Percentiles rank a stretch among this genome's conserved stretches.
Conservation (phyloP, 1,140 invertebrate genomes). For the Eriosoma lanigerum region DNA sequence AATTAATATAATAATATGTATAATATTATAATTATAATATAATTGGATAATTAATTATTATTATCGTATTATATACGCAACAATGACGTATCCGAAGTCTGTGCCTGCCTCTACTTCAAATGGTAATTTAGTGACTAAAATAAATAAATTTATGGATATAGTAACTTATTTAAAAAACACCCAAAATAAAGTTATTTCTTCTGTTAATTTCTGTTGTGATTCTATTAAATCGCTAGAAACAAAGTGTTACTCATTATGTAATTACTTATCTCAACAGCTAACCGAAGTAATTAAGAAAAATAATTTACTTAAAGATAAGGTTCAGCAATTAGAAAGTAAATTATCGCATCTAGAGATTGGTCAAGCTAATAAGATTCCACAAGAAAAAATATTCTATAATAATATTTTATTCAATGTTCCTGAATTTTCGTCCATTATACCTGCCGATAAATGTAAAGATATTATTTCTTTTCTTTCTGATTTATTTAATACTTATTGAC, state of each 20-base stretch:
- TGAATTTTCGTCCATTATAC: neutral
- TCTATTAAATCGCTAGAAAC: neutral
- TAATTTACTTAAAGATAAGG: slow-evolving; percentile 3
- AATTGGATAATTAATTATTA: too few species aligned
- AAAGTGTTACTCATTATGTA: neutral
- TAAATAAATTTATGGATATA: neutral
- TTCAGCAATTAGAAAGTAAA: too few species aligned
- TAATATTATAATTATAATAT: too few species aligned
- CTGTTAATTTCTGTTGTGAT: too few species aligned
- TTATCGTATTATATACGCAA: slow-evolving; percentile 5
- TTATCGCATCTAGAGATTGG: neutral
- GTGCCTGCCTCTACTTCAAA: neutral
- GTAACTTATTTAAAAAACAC: neutral
- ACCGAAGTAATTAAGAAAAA: slow-evolving; percentile 2
- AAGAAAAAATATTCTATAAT: neutral
- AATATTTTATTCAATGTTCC: slow-evolving; percentile 19
- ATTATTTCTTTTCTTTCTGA: neutral
- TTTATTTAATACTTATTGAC: neutral
- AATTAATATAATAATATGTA: too few species aligned
- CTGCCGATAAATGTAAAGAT: slow-evolving; percentile 4
- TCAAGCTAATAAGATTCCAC: neutral
- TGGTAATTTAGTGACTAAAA: neutral
- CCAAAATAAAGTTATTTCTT: neutral
- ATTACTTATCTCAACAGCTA: slow-evolving; percentile 23
- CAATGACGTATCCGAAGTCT: neutral